These are phyloP conservation scores for Lasioglossum baleicum DNA, from an alignment of 1,140 invertebrate genomes.

Conservation along the genomic window DNA sequence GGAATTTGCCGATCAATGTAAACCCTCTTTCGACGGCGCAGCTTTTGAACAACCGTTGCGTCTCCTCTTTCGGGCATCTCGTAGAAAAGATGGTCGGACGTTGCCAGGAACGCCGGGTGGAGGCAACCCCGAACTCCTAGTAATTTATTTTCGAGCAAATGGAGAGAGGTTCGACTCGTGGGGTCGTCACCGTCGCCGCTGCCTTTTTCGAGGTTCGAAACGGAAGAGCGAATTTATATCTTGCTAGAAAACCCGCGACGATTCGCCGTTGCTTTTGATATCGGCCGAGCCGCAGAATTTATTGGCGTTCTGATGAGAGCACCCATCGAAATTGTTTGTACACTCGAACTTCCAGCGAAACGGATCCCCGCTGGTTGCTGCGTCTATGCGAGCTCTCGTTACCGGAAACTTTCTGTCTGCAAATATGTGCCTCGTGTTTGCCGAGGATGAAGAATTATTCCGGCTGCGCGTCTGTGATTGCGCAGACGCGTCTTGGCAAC, in stretches of 20 bases:
- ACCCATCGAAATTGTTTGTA: slow-evolving; percentile 36
- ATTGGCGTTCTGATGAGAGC: slow-evolving; percentile 61
- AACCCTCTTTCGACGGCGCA: slow-evolving; percentile 55
- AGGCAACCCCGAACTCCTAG: slow-evolving; percentile 4
- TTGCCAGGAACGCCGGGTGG: not conserved
- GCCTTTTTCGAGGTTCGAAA: slow-evolving; percentile 39
- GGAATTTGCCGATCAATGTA: slow-evolving; percentile 66
- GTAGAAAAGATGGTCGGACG: not conserved
- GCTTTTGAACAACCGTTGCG: slow-evolving; percentile 33
- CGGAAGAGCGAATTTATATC: slow-evolving; percentile 25
- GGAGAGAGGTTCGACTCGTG: slow-evolving; percentile 47
- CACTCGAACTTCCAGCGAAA: not conserved
- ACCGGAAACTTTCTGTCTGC: not conserved
- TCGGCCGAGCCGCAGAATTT: slow-evolving; percentile 49
- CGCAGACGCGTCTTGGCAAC: too few relatives aligned
- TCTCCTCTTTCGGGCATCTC: slow-evolving; percentile 28
- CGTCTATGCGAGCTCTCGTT: not conserved
- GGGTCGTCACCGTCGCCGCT: slow-evolving; percentile 33
- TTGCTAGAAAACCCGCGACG: slow-evolving; percentile 1
- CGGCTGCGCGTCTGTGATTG: too few relatives aligned
- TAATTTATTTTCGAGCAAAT: slow-evolving; percentile 66
- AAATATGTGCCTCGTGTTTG: too few relatives aligned
- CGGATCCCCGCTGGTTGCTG: not conserved
- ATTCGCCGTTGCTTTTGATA: slow-evolving; percentile 56
- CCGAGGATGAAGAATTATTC: too few relatives aligned